Percentiles rank a stretch among this genome's conserved stretches.
These are phyloP conservation scores for Andrena marginata DNA, from an alignment of 2,888 invertebrate species.

Conservation along the genomic window DNA sequence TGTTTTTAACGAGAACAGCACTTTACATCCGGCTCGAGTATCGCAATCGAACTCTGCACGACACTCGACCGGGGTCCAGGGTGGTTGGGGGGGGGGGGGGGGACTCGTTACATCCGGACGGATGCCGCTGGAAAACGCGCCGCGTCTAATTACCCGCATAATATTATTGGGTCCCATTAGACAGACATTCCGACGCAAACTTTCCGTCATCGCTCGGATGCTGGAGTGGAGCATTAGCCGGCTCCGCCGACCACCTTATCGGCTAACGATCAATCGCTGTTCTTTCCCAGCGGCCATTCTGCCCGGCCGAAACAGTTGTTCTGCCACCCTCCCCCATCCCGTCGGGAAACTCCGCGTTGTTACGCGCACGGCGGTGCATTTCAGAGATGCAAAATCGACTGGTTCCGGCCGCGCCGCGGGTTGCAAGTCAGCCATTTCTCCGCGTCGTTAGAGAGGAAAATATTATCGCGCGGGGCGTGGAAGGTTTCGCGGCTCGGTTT, in stretches of 20 bases:
- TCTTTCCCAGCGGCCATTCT: constrained; percentile 54
- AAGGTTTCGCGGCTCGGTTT: constrained; percentile 24
- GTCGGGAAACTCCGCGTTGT: too few species aligned
- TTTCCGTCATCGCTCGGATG: constrained; percentile 70
- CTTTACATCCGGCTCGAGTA: constrained; percentile 25
- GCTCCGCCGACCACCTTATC: constrained; percentile 69
- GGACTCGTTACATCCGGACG: constrained; percentile 64
- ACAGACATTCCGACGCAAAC: constrained; percentile 71
- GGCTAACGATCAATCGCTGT: constrained; percentile 76
- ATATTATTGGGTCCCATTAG: constrained; percentile 74
- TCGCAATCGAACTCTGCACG: constrained; percentile 37
- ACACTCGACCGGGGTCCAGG: constrained; percentile 15
- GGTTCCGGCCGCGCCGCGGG: not conserved
- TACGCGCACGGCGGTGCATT: not conserved
- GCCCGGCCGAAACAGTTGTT: constrained; percentile 18
- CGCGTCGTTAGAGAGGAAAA: constrained; percentile 20
- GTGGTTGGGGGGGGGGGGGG: too few species aligned
- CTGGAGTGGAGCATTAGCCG: constrained; percentile 72
- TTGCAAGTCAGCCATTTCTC: not conserved
- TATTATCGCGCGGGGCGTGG: constrained; percentile 13
- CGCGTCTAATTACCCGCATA: constrained; percentile 75
- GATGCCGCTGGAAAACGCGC: constrained; percentile 57
- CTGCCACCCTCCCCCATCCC: not conserved
- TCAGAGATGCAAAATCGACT: not conserved
- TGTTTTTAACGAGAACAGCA: constrained; percentile 49